Conservation (phyloP, 2,797 vertebrate species). For the Pipistrellus nathusii region DNA sequence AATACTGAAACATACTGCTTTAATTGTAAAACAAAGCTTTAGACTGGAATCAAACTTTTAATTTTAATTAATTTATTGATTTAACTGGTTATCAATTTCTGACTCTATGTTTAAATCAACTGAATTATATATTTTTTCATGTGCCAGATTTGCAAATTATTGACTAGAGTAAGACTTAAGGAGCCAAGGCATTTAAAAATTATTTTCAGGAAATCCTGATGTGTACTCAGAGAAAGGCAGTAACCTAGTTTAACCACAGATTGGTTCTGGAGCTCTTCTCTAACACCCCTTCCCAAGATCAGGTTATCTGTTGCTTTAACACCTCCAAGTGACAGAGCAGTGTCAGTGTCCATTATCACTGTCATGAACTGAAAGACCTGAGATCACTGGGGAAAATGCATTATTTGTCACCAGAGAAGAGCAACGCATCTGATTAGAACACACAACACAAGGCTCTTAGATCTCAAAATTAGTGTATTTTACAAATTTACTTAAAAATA, state of each 20-base stretch:
- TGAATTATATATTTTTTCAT: background rate
- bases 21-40: slow-evolving; percentile 1
- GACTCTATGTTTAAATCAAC: background rate
- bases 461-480: background rate
- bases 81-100: background rate
- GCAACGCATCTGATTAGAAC: background rate
- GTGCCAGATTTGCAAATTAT: background rate
- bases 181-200: background rate
- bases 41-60: background rate
- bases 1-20: background rate
- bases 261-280: background rate
- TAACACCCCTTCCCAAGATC: background rate
- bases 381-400: background rate
- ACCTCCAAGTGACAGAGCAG: background rate
- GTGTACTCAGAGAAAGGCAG: background rate
- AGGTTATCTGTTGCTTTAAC: background rate
- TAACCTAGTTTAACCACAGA: background rate
- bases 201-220: background rate
- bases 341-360: background rate
- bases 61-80: background rate
- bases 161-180: background rate
- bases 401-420: background rate
- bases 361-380: background rate
- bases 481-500: slow-evolving; percentile 16
- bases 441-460: background rate